Conservation (phyloP, 2,113 vertebrate species). For the Ctenodactylus gundi region DNA sequence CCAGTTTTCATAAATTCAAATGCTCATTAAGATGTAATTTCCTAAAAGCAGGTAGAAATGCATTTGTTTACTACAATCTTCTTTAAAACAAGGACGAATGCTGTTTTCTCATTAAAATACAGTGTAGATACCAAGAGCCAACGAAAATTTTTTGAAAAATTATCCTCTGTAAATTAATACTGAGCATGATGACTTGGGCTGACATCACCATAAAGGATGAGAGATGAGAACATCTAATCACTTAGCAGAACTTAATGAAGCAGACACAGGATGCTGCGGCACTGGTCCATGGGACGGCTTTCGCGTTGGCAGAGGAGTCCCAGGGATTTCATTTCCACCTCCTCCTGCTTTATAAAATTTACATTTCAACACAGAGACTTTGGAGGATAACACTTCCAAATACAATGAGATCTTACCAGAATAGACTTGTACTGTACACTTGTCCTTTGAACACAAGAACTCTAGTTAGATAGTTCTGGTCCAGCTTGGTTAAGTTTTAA, state of each 20-base stretch:
- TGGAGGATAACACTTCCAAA: neutral
- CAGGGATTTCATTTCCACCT: neutral
- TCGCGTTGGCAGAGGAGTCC: neutral
- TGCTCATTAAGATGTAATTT: slow-evolving; percentile 16
- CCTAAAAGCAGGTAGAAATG: neutral
- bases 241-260: neutral
- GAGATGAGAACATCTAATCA: slow-evolving; percentile 43
- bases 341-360: neutral
- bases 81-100: slow-evolving; percentile 39
- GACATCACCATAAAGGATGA: slow-evolving; percentile 31
- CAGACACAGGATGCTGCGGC: neutral
- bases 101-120: slow-evolving; percentile 26
- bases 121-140: neutral
- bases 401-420: neutral
- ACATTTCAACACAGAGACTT: neutral
- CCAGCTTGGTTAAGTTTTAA: neutral
- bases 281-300: neutral
- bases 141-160: slow-evolving; percentile 46
- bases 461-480: neutral
- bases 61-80: slow-evolving; percentile 18
- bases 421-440: too few species aligned
- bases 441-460: neutral
- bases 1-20: neutral
- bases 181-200: slow-evolving; percentile 36
- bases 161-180: slow-evolving; percentile 33